A percentile compares a stretch with the other conserved stretches of the same genome.
Conservation (phyloP, 2,113 vertebrate genomes). For the Uropsilus gracilis region DNA sequence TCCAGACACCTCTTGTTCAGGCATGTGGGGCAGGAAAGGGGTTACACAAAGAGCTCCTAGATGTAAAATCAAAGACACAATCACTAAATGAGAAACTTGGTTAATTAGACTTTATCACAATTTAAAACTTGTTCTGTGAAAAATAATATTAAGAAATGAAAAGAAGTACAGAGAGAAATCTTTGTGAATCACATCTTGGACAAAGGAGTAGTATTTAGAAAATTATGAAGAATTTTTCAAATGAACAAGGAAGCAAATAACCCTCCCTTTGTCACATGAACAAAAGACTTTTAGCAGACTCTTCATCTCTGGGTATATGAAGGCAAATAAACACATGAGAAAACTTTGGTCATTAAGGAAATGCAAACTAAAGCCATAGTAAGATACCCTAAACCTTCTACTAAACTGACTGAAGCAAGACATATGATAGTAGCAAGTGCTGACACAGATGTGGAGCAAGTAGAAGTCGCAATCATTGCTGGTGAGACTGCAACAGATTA, state of each 20-base stretch:
- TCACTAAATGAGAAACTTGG: neutral
- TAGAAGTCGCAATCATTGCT: neutral
- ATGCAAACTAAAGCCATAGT: neutral
- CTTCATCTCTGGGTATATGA: neutral
- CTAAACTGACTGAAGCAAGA: neutral
- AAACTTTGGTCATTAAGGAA: neutral
- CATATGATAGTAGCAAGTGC: neutral
- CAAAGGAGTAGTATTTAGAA: neutral
- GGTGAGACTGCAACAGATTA: neutral
- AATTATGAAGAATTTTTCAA: neutral
- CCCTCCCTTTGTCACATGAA: neutral
- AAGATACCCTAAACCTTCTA: neutral
- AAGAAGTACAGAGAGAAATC: neutral
- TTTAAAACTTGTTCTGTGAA: neutral
- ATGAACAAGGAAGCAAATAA: neutral
- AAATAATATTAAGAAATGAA: neutral
- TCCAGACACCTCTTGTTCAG: neutral
- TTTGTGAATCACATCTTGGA: neutral
- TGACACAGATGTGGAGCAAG: neutral
- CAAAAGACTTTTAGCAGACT: neutral
- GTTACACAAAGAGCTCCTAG: neutral
- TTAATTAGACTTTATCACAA: neutral
- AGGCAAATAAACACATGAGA: neutral
- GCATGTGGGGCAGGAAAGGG: neutral
- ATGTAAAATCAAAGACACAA: neutral